Base-by-base conservation (phyloP, 2,113 vertebrate species). In the Muscicapa adusta region DNA sequence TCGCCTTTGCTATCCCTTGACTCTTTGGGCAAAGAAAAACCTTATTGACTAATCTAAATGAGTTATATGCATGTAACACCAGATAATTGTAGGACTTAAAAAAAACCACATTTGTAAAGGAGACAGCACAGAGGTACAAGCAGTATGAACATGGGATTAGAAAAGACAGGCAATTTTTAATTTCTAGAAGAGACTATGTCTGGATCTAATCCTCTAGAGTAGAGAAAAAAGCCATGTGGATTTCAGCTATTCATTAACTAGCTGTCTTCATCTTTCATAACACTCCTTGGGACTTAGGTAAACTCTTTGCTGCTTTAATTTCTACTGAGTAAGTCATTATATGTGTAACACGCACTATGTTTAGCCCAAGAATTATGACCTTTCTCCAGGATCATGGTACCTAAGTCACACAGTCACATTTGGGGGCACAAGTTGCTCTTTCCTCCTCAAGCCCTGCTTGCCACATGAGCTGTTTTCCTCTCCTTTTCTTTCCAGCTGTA, bases 311-410 rank as follows among this genome's bases (percentile, higher is more conserved):
- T 54, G 29, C 33, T 78, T 80, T 71, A 72, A 53, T 63, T 45
- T 56, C 47, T 53, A 51, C 28, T 14, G n/a, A 82, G 14, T 34
- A 86, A 84, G 40, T 67, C 19, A 34, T 62, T 58, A 43, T 11
- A 50, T 0, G 0, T 43, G 38, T 63, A 73, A 71, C 60, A 17
- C 23, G 12, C 43, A 68, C 8, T 13, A 29, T 2, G 4, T 48
- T 85, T 67, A 63, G 33, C 7, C 13, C 60, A 75, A 31, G 48
- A 81, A 43, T 57, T 67, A 86, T 0, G 4, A 63, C 40, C 43
- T n/a, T 2, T 71, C 60, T 71, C 51, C 11, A 40, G 67, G 26
- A 65, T 33, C 40, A 9, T 11, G 23, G 56, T 81, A 43, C 63
- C 67, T 33, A 70, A n/a, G 34, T 29, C 43, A 78, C 0, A 2